phyloP scores from a whole-genome alignment of 2,888 invertebrate species.

The Dryobotodes eremita region DNA sequence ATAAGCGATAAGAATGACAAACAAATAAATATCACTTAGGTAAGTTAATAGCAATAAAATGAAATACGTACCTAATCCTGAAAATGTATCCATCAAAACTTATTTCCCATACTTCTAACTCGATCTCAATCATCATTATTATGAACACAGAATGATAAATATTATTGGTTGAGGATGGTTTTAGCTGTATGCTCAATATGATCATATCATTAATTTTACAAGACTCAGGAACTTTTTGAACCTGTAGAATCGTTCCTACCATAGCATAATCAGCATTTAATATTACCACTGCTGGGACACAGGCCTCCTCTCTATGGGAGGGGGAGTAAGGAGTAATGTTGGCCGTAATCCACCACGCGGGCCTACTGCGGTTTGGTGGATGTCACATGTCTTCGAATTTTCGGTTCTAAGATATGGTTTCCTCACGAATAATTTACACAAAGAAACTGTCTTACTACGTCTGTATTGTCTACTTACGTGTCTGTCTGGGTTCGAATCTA shows the following conservation, averaged over 20 bases:
- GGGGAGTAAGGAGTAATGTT: too few relatives aligned
- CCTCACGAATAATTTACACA: background rate
- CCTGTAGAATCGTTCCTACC: background rate
- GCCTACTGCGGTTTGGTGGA: background rate
- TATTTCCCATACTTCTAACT: constrained; percentile 10
- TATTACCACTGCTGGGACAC: background rate
- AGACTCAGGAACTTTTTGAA: background rate
- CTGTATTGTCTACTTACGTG: too few relatives aligned
- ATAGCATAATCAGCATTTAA: background rate
- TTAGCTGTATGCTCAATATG: background rate
- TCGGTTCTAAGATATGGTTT: background rate
- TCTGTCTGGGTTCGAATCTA: background rate
- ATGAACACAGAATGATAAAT: background rate
- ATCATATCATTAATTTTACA: background rate
- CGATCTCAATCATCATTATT: constrained; percentile 40
- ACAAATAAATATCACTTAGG: constrained; percentile 17
- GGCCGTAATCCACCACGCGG: background rate
- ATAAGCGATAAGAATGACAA: background rate
- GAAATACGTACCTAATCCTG: constrained; percentile 8
- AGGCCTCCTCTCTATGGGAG: background rate
- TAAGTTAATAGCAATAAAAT: constrained; percentile 20
- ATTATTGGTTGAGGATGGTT: too few relatives aligned
- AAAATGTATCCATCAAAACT: constrained; percentile 35
- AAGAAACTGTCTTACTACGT: too few relatives aligned
- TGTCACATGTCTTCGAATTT: background rate